Evolutionary conservation across 2,888 invertebrate species (phyloP), one percentile per base, ranked within the genome.

Genomic region (Octodonta nipae): DNA sequence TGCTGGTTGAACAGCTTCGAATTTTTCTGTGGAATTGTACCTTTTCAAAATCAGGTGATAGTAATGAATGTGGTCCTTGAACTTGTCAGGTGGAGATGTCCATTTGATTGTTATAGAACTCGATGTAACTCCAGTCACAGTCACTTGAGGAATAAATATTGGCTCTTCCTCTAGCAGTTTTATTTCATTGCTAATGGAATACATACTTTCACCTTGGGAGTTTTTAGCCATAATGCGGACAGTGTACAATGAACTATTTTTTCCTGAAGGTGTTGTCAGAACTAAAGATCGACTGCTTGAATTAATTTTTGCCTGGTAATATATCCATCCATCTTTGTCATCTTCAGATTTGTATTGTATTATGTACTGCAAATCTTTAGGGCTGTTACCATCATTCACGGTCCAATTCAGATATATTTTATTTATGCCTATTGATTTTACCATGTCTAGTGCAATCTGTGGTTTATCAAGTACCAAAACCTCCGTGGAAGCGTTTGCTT

Each of bases 331-430:
- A 33, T 59, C 58, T 4, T 60, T 58, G 14, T 65, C 60, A n/a
- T 66, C 65, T 4, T 61, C 59, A 5, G 65, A 67, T 61, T 70
- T 68, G 41, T 66, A 65, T 45, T 66, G 64, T 15, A 70, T 62
- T 26, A 64, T 56, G 45, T 68, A 71, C 50, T 68, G 65, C 8
- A 81, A 59, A 41, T 65, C 63, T 12, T 83, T 67, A 0, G 75
- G 73, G 30, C 75, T 74, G 52, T 87, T 86, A 38, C 81, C 81
- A 37, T 78, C 71, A 36, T 75, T 73, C 0, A 83, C 70, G 0
- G 83, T 85, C 86, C 87, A 87, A 53, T 85, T 86, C 1, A 87
- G 55, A 56, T 73, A 88, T 26, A 88, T 72, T 55, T 78, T 75
- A 5, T 72, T 70, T 1, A 75, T 73, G 31, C 79, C 83, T 11